Conservation (phyloP, 2,888 invertebrate species). For the Psylliodes chrysocephalus region DNA sequence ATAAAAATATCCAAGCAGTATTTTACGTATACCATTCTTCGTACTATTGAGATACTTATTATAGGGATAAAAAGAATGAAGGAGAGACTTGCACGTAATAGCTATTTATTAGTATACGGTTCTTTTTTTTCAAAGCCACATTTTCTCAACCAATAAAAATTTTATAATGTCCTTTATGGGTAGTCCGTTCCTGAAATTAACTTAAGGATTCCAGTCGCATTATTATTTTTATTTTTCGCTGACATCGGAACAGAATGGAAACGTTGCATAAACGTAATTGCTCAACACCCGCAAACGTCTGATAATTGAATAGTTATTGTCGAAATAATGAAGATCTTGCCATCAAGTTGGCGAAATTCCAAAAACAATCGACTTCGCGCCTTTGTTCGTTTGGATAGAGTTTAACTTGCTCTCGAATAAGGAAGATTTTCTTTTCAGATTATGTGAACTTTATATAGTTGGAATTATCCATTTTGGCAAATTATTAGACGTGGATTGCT, state of each 20-base stretch:
- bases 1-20: too few species aligned
- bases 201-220: constrained; percentile 26
- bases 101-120: too few species aligned
- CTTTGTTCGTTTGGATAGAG: constrained; percentile 16
- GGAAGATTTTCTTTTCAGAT: constrained; percentile 13
- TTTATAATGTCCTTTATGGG: too few species aligned
- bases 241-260: constrained; percentile 33
- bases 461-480: constrained; percentile 13
- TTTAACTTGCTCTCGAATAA: constrained; percentile 12
- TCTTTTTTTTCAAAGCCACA: too few species aligned
- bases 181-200: background rate
- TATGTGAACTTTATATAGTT: constrained; percentile 13
- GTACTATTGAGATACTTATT: too few species aligned
- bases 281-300: constrained; percentile 46
- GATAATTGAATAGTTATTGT: constrained; percentile 54
- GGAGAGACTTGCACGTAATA: too few species aligned
- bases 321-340: constrained; percentile 45
- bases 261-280: constrained; percentile 40
- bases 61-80: too few species aligned
- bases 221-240: constrained; percentile 34
- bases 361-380: constrained; percentile 35
- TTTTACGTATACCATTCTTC: too few species aligned
- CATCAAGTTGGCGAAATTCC: constrained; percentile 29
- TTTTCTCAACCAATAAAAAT: too few species aligned
- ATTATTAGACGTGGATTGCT: constrained; percentile 11